Base-by-base conservation (phyloP, 2,888 invertebrate genomes). In the Anarsia innoxiella region DNA sequence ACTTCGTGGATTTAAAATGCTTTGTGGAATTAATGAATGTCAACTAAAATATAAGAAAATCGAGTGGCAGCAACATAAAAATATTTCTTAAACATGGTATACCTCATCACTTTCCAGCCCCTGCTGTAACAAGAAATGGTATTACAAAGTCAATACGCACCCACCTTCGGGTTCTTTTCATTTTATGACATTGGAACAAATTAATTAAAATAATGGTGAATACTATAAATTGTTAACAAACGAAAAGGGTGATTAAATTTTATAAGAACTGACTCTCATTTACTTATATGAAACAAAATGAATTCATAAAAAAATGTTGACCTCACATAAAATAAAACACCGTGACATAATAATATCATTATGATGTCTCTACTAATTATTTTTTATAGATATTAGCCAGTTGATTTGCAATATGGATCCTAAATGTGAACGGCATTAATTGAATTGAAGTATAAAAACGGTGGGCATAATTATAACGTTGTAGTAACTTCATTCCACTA, bases 31-130 rank as follows among this genome's bases (percentile, higher is more conserved):
- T 67, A 77, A 78, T 73, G 68, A 78, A 80, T 72, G 68, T 72
- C 64, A 82, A 80, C 77, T 77, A 77, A 80, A 72, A 82, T 66
- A 64, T 68, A 77, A 75, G 63, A 79, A 78, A 77, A 80, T 75
- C 64, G 69, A 82, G 82, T 84, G 80, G 83, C 83, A 80, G 82
- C 82, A 83, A 84, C 84, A 79, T 71, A 83, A 84, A 80, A 80
- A 71, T 75, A 83, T 79, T 79, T 82, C 77, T 78, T 77, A 83
- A 83, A 85, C 76, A 83, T 83, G 83, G 80, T 87, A 87, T 91
- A 93, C 93, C 93, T 93, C 93, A 88, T 93, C 93, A 90, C 92
- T 92, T 90, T 93, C 93, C 93, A 93, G 92, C 92, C 92, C 93
- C 92, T 93, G 92, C 93, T 93, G 91, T 88, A 90, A 88, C 89